Base-by-base conservation (phyloP, 1,140 invertebrate genomes). In the Heliconius nattereri region DNA sequence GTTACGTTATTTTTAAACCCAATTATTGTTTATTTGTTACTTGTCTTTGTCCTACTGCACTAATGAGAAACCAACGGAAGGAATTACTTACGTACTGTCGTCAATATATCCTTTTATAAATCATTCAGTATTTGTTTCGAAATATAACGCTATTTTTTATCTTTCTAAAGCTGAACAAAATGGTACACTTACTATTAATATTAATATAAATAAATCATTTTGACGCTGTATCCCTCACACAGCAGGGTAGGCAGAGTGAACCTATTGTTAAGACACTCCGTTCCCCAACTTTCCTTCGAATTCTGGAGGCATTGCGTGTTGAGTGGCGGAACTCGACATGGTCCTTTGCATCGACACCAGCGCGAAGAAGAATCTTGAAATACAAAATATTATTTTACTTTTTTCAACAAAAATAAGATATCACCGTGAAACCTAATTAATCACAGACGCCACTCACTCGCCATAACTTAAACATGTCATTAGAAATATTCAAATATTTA, bases 401-500 rank as follows among this genome's bases (percentile, higher is more conserved):
- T 66, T 9, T 29, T 66, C 2, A 66, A 45, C 75, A 76, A 71
- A 76, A 76, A 76, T 76, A 40, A 71, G 32, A 23, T 26, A 71
- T 71, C 26, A 71, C 35, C 75, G 60, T 70, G 45, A 70, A 70
- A 60, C 5, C 9, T 72, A 74, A 71, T 79, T 75, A 79, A 79
- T 79, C 78, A 71, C 40, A 32, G 29, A 13, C 37, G 78, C 71
- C 78, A 75, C 16, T 52, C 49, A 52, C 49, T 76, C 75, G 75
- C 40, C 75, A 79, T 72, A 79, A 57, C 66, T 75, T 70, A 79
- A 79, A 76, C 73, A 76, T 72, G 78, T 76, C 66, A 72, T 75
- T 79, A 75, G 57, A 57, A 72, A 74, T 72, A 79, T 72, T 26
- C 60, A 66, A 66, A 76, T 76, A 66, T 29, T 9, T 52, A 66